Evolutionary conservation across 2,888 invertebrate species (phyloP).

Genomic region (Lycia hirtaria): DNA sequence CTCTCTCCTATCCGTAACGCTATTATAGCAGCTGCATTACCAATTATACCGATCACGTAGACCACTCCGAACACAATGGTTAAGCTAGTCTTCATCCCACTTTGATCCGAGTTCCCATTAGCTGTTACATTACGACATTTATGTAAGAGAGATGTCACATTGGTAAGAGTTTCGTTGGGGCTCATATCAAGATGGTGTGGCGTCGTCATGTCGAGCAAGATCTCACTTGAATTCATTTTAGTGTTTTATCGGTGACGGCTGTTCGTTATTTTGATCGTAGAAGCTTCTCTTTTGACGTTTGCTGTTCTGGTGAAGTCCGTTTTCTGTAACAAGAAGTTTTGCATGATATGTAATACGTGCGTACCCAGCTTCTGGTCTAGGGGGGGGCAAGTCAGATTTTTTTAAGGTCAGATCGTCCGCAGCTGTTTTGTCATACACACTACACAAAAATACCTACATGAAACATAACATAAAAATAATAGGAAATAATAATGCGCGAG

Average conservation of each 20-base stretch:
- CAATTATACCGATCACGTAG: constrained; percentile 89
- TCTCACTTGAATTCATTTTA: not conserved
- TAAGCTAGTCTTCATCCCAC: constrained; percentile 39
- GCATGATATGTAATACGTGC: too few species aligned
- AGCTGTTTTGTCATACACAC: too few species aligned
- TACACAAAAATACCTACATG: too few species aligned
- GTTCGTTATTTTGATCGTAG: constrained; percentile 19
- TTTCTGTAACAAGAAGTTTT: constrained; percentile 15
- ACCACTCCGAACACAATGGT: constrained; percentile 78
- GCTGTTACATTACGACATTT: constrained; percentile 28
- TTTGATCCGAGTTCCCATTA: constrained; percentile 28
- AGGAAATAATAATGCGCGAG: too few species aligned
- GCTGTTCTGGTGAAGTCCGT: constrained; percentile 1
- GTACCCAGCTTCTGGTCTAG: too few species aligned
- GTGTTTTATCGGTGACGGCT: not conserved
- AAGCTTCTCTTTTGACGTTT: not conserved
- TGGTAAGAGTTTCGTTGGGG: too few species aligned
- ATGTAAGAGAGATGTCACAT: too few species aligned
- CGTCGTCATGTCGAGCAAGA: not conserved
- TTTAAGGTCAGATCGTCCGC: too few species aligned
- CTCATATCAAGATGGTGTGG: not conserved
- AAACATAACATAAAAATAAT: too few species aligned
- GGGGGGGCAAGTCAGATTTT: too few species aligned
- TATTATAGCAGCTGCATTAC: constrained; percentile 91
- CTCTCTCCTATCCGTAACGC: constrained; percentile 90